Evolutionary conservation across 2,797 vertebrate genomes (phyloP).

Genomic region (Crocidura indochinensis): DNA sequence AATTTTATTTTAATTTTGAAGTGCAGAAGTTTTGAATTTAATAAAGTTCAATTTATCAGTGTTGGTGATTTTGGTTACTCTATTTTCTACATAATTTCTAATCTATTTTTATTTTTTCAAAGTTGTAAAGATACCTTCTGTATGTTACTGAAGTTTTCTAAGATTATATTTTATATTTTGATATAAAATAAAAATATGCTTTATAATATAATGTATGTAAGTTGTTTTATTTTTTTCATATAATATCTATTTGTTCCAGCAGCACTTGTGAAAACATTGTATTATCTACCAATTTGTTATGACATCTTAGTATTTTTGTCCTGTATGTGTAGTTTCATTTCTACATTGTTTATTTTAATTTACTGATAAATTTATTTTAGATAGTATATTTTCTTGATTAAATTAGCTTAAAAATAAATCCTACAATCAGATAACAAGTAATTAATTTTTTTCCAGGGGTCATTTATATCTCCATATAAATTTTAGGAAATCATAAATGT

Average conservation of each 20-base stretch:
- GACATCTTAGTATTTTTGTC: not conserved
- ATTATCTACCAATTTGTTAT: no score
- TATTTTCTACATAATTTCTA: no score
- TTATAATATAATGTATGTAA: not conserved
- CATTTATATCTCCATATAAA: not conserved
- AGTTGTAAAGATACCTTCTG: no score
- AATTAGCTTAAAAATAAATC: not conserved
- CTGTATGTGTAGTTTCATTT: not conserved
- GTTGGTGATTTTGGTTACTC: no score
- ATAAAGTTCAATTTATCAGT: constrained; percentile 15
- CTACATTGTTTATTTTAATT: not conserved
- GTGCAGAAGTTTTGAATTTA: not conserved
- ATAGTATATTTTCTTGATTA: not conserved
- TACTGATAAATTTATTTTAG: not conserved
- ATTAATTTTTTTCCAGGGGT: constrained; percentile 39
- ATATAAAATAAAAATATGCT: constrained; percentile 7
- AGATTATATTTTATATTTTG: not conserved
- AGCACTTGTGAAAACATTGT: not conserved
- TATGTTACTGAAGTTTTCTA: constrained; percentile 33
- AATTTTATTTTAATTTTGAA: no score
- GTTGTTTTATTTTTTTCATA: not conserved
- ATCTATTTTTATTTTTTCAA: no score
- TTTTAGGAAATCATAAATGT: not conserved
- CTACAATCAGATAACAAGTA: constrained; percentile 32
- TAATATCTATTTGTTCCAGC: not conserved